Percentiles rank a stretch among this genome's conserved stretches.
Evolutionary conservation across 1,140 invertebrate species (phyloP).

Genomic region (Tigriopus japonicus): DNA sequence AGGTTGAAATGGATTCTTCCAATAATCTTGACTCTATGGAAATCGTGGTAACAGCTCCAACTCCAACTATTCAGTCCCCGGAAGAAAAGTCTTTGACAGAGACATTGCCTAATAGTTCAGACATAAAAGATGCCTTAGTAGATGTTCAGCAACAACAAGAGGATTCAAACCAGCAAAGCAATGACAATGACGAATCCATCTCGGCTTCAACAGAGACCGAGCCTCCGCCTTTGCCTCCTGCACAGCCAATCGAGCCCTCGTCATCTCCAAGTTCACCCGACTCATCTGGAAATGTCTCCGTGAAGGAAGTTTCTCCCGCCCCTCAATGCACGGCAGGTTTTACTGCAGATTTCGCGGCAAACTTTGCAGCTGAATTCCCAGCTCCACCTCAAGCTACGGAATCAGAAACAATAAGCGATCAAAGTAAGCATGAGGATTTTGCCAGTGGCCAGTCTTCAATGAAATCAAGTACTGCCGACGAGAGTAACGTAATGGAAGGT

Average conservation of each 20-base stretch:
- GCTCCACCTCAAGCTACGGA: too few relatives aligned
- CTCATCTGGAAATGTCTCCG: too few relatives aligned
- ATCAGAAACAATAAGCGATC: too few relatives aligned
- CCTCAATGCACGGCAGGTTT: too few relatives aligned
- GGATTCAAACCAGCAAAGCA: not conserved
- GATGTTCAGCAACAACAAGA: not conserved
- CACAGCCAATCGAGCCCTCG: not conserved
- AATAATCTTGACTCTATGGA: not conserved
- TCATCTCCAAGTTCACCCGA: too few relatives aligned
- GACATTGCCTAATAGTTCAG: not conserved
- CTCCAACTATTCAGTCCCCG: not conserved
- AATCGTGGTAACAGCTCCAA: conserved; percentile 13
- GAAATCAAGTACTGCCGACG: too few relatives aligned
- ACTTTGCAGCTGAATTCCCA: too few relatives aligned
- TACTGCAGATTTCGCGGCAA: too few relatives aligned
- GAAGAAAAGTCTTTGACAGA: not conserved
- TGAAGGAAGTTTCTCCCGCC: too few relatives aligned
- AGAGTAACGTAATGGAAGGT: too few relatives aligned
- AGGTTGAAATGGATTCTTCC: not conserved
- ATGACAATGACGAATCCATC: not conserved
- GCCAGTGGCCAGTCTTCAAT: too few relatives aligned
- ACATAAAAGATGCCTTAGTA: not conserved
- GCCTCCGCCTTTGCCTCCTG: not conserved
- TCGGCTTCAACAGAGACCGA: not conserved
- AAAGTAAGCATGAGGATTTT: too few relatives aligned